Percentiles rank a stretch among this genome's conserved stretches.
phyloP scores from a whole-genome alignment of 2,888 invertebrate genomes.

The Isoperla grammatica region DNA sequence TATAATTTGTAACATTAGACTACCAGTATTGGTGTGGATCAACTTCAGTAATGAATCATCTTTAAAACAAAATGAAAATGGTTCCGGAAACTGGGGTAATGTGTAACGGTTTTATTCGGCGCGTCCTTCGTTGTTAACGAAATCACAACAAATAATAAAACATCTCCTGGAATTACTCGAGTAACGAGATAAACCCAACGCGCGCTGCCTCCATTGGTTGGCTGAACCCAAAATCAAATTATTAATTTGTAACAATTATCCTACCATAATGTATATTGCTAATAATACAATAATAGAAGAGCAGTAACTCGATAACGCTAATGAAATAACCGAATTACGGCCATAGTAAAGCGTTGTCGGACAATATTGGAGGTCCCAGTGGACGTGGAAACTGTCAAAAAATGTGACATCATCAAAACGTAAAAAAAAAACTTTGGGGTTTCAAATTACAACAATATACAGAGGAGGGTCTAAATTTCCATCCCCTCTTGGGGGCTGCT shows the following conservation, averaged over 20 bases:
- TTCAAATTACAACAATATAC: conserved; percentile 20
- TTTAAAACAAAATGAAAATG: no score
- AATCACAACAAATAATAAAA: no score
- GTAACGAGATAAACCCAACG: no score
- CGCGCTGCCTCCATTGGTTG: no score
- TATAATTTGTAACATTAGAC: no score
- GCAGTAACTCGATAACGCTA: conserved; percentile 3
- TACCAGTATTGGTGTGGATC: no score
- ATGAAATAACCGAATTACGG: conserved; percentile 12
- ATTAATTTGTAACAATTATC: conserved; percentile 13
- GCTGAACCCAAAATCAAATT: conserved; percentile 2
- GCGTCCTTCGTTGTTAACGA: no score
- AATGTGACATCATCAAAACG: conserved; percentile 20
- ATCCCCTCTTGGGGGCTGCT: conserved; percentile 16
- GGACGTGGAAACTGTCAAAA: conserved; percentile 21
- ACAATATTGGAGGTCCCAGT: conserved; percentile 16
- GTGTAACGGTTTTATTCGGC: no score
- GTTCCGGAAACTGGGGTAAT: no score
- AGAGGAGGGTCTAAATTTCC: conserved; percentile 18
- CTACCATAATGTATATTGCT: neutral
- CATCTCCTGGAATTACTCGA: no score
- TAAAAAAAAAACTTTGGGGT: conserved; percentile 17
- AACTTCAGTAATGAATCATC: no score
- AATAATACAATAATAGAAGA: conserved; percentile 13
- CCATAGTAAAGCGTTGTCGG: conserved; percentile 3